Conservation (phyloP, 2,888 invertebrate species). For the Ophion costatus region DNA sequence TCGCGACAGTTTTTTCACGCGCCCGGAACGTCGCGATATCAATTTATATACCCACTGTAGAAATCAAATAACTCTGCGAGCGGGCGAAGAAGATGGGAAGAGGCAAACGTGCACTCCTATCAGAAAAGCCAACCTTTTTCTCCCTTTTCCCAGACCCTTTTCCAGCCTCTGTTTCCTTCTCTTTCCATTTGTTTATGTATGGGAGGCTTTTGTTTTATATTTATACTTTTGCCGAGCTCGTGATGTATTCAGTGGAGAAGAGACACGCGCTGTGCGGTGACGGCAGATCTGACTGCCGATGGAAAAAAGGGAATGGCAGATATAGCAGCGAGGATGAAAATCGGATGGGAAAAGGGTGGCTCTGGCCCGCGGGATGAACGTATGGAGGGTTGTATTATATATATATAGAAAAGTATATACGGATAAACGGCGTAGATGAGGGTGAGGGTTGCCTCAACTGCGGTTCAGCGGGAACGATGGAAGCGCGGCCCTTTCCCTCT, state of each 20-base stretch:
- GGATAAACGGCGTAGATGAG: conserved; percentile 63
- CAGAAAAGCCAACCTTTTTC: conserved; percentile 72
- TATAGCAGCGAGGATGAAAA: conserved; percentile 57
- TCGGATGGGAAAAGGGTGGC: conserved; percentile 63
- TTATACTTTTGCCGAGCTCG: conserved; percentile 75
- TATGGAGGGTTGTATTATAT: conserved; percentile 35
- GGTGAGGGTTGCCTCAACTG: conserved; percentile 60
- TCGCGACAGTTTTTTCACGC: conserved; percentile 67
- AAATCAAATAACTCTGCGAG: conserved; percentile 77
- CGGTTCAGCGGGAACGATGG: conserved; percentile 51
- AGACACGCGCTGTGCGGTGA: conserved; percentile 60
- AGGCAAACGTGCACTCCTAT: conserved; percentile 67
- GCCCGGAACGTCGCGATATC: conserved; percentile 71
- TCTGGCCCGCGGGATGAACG: conserved; percentile 58
- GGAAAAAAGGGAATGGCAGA: conserved; percentile 55
- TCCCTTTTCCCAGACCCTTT: conserved; percentile 46
- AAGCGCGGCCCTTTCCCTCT: conserved; percentile 45
- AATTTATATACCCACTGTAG: conserved; percentile 76
- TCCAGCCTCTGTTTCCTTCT: conserved; percentile 17
- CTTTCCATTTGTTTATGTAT: conserved; percentile 59
- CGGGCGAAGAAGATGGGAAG: conserved; percentile 66
- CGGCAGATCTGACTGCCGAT: conserved; percentile 59
- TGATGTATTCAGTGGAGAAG: conserved; percentile 77
- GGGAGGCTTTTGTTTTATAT: conserved; percentile 78
- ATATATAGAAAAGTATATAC: conserved; percentile 12